Conservation (phyloP, 2,888 invertebrate genomes). For the Peribatodes rhomboidaria region DNA sequence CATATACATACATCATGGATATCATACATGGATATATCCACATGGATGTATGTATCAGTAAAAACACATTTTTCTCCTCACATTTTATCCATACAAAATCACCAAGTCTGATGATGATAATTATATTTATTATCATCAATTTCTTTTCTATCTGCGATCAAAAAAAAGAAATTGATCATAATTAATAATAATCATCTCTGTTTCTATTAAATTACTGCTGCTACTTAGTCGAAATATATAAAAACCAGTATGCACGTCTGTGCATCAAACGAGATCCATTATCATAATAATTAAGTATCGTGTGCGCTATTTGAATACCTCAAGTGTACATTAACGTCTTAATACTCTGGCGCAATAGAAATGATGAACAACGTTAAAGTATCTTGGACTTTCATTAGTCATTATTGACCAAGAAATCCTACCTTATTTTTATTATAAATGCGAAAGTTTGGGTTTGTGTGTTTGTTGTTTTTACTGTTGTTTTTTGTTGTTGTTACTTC, state of each 20-base stretch:
- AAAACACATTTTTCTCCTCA: too few relatives aligned
- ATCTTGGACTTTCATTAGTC: background rate
- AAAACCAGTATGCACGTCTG: slow-evolving; percentile 4
- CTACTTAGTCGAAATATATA: background rate
- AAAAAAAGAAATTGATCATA: background rate
- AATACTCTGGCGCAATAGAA: slow-evolving; percentile 14
- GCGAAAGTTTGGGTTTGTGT: too few relatives aligned
- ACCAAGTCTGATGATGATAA: too few relatives aligned
- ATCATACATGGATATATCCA: too few relatives aligned
- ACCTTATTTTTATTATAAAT: too few relatives aligned
- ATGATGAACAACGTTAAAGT: background rate
- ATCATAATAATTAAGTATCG: slow-evolving; percentile 18
- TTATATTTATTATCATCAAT: too few relatives aligned
- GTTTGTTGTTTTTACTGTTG: too few relatives aligned
- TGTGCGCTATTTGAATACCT: slow-evolving; percentile 9
- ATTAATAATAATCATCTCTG: background rate
- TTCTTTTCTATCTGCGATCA: too few relatives aligned
- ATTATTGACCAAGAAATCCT: background rate
- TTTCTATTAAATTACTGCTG: background rate
- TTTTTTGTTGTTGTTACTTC: too few relatives aligned
- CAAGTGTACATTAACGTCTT: background rate
- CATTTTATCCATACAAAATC: too few relatives aligned
- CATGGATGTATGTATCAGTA: too few relatives aligned
- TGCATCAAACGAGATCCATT: slow-evolving; percentile 25
- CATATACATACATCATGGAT: too few relatives aligned